A percentile compares a stretch with the other conserved stretches of the same genome.
Conservation (phyloP, 30 jellyfish, hydroid and myxozoan genomes). For the Rhopilema esculentum region DNA sequence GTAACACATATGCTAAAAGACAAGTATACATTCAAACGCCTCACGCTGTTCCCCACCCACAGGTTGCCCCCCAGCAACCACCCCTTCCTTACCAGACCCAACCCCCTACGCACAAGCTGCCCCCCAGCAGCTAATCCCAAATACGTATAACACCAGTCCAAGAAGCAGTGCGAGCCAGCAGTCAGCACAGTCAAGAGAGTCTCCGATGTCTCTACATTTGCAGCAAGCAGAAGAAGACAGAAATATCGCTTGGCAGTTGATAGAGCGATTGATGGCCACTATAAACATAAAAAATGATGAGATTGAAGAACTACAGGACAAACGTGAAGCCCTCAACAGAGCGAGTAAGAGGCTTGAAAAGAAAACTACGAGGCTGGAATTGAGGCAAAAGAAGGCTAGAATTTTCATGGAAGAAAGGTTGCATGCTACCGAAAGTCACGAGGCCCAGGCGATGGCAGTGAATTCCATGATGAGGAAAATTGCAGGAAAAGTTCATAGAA, state of each 20-base stretch:
- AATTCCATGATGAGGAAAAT: slow-evolving; percentile 19
- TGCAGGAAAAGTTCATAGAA: not conserved
- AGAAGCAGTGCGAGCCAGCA: not conserved
- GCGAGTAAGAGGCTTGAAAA: slow-evolving; percentile 17
- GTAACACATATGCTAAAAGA: too few species aligned
- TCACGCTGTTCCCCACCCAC: not conserved
- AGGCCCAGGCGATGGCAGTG: slow-evolving; percentile 7
- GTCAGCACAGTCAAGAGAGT: not conserved
- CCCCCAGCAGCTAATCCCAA: slow-evolving; percentile 4
- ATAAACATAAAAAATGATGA: not conserved
- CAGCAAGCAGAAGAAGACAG: slow-evolving; percentile 40
- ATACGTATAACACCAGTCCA: not conserved
- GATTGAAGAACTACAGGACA: slow-evolving; percentile 16
- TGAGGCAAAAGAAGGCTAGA: slow-evolving; percentile 5
- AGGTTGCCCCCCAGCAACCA: slow-evolving; percentile 27
- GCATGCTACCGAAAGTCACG: slow-evolving; percentile 12
- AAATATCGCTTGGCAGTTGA: slow-evolving; percentile 10
- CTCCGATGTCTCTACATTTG: too few species aligned
- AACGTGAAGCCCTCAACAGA: slow-evolving; percentile 27
- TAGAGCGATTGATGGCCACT: slow-evolving; percentile 3
- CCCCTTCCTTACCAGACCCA: not conserved
- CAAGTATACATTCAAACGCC: not conserved
- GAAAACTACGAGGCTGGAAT: not conserved
- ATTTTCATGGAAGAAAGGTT: slow-evolving; percentile 1
- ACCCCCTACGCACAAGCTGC: not conserved